Percentiles rank a stretch among this genome's conserved stretches.
Evolutionary conservation across 1,140 invertebrate genomes (phyloP).

Genomic region (Caenorhabditis inopinata): DNA sequence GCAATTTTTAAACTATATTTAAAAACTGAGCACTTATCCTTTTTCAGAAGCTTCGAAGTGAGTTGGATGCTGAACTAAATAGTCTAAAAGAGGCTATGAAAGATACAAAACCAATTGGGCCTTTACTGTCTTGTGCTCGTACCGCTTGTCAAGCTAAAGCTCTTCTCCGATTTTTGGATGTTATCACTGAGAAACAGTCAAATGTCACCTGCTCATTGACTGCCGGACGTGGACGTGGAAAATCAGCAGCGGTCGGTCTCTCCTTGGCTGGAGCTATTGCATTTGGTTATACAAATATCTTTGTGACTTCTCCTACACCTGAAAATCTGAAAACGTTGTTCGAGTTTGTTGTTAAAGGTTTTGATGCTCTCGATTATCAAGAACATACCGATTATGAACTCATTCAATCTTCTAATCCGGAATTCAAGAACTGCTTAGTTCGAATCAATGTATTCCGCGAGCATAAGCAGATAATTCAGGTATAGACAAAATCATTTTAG

Average conservation of each 20-base stretch:
- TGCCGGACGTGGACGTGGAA: conserved; percentile 91
- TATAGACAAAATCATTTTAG: conserved; percentile 62
- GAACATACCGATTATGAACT: conserved; percentile 95
- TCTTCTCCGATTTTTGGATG: conserved; percentile 77
- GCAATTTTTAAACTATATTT: conserved; percentile 34
- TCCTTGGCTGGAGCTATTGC: conserved; percentile 75
- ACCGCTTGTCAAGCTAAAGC: conserved; percentile 82
- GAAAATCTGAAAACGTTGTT: conserved; percentile 98
- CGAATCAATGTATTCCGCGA: conserved; percentile 84
- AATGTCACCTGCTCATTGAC: conserved; percentile 89
- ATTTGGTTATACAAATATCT: conserved; percentile 91
- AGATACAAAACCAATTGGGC: conserved; percentile 86
- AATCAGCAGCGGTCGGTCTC: conserved; percentile 89
- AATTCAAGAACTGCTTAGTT: conserved; percentile 93
- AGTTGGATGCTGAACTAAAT: conserved; percentile 71
- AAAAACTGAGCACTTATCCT: neutral
- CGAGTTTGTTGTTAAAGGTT: conserved; percentile 93
- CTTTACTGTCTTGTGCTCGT: conserved; percentile 84
- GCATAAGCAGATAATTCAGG: conserved; percentile 94
- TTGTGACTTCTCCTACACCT: conserved; percentile 93
- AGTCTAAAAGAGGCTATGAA: conserved; percentile 77
- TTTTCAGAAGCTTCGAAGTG: neutral
- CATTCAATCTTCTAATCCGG: conserved; percentile 90
- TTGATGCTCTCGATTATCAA: conserved; percentile 87
- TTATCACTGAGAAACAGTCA: conserved; percentile 86